phyloP scores from a whole-genome alignment of 2,113 vertebrate species.

The Catharus minimus region DNA sequence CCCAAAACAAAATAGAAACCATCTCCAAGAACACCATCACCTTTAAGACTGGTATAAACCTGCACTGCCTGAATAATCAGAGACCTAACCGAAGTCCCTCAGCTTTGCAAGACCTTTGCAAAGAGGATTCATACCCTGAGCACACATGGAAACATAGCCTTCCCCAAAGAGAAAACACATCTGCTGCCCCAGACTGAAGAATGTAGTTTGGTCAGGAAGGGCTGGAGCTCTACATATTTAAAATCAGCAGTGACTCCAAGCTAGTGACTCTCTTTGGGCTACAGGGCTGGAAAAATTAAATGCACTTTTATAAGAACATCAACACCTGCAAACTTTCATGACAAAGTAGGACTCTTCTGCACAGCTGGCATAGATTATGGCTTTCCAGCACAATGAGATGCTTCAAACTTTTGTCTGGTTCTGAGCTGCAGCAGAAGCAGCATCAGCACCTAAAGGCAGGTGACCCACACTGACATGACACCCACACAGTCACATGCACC shows the following conservation, averaged over 20 bases:
- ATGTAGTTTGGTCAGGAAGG: neutral
- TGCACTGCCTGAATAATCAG: accelerated
- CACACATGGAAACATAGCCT: accelerated
- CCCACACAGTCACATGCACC: accelerated
- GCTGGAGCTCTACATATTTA: neutral
- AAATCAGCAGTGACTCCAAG: neutral
- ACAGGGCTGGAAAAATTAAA: neutral
- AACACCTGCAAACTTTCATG: neutral
- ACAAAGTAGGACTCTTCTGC: neutral
- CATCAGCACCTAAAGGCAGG: neutral
- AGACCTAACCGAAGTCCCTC: neutral
- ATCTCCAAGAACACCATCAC: neutral
- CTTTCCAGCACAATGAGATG: neutral
- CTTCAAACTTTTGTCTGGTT: neutral
- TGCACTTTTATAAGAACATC: neutral
- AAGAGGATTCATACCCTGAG: neutral
- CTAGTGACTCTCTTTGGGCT: neutral
- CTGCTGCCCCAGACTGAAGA: neutral
- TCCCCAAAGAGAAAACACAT: neutral
- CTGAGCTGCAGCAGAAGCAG: neutral
- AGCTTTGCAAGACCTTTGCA: neutral
- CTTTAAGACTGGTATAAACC: neutral
- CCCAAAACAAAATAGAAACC: neutral
- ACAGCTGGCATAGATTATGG: neutral
- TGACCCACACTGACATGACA: neutral